These are phyloP conservation scores for Drosophila flavopinicola DNA, from an alignment of 2,888 invertebrate species.

Conservation along the genomic window DNA sequence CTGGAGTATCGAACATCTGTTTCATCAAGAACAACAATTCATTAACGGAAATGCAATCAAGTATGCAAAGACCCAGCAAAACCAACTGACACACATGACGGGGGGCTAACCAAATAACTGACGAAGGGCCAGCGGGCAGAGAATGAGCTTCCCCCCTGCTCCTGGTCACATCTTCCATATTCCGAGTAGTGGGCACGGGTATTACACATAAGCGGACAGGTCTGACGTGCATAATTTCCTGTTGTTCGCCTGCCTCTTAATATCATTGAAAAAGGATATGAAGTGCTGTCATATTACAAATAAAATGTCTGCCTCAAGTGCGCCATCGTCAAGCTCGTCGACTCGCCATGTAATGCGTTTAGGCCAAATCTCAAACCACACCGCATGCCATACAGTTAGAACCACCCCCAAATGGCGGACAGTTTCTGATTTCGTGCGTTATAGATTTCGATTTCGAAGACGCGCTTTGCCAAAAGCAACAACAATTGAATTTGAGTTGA, in stretches of 20 bases:
- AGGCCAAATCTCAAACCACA: conserved; percentile 44
- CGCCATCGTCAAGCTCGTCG: conserved; percentile 25
- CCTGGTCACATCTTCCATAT: background rate
- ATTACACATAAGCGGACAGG: conserved; percentile 71
- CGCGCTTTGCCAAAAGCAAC: conserved; percentile 18
- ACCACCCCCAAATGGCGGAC: conserved; percentile 30
- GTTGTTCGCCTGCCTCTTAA: conserved; percentile 53
- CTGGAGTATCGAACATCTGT: conserved; percentile 47
- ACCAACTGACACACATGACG: conserved; percentile 35
- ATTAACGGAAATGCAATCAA: conserved; percentile 63
- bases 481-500: conserved; percentile 68
- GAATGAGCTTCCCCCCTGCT: background rate
- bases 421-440: conserved; percentile 65
- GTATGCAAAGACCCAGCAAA: conserved; percentile 56
- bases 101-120: conserved; percentile 35
- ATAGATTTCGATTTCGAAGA: conserved; percentile 66
- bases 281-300: conserved; percentile 72
- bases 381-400: conserved; percentile 1
- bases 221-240: conserved; percentile 73
- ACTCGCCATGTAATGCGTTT: conserved; percentile 53
- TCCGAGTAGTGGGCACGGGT: conserved; percentile 13
- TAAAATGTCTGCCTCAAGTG: conserved; percentile 63
- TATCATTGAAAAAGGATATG: conserved; percentile 70
- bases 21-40: conserved; percentile 46
- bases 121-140: conserved; percentile 43